Evolutionary conservation across 2,113 vertebrate genomes (phyloP).

Genomic region (Cisticola juncidis): DNA sequence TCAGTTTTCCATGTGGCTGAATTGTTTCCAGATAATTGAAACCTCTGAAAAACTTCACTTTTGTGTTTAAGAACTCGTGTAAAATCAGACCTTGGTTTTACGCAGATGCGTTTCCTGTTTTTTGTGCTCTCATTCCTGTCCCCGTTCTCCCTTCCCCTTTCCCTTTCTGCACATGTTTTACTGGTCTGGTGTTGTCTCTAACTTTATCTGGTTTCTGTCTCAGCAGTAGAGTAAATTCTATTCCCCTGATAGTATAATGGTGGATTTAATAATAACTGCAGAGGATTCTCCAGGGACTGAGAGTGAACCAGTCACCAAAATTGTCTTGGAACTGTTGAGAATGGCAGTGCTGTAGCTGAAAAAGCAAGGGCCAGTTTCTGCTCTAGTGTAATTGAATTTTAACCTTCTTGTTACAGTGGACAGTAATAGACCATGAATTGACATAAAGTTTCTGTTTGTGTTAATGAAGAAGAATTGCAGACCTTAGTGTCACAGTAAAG

Average conservation of each 20-base stretch:
- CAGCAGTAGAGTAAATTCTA: constrained; percentile 65
- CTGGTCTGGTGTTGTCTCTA: constrained; percentile 61
- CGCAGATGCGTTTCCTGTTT: constrained; percentile 35
- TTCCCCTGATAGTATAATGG: constrained; percentile 46
- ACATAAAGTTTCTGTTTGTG: constrained; percentile 1
- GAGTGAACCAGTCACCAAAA: constrained; percentile 58
- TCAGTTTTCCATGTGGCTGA: background rate
- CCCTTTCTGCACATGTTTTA: constrained; percentile 49
- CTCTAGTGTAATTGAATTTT: constrained; percentile 24
- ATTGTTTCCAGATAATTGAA: background rate
- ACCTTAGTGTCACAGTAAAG: constrained; percentile 2
- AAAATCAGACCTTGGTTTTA: constrained; percentile 31
- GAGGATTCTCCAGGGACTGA: constrained; percentile 62
- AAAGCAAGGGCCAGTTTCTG: constrained; percentile 37
- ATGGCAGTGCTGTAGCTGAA: constrained; percentile 34
- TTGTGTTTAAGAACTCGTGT: background rate
- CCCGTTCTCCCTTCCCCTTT: constrained; percentile 29
- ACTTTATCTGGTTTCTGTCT: constrained; percentile 61
- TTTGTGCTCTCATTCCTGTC: constrained; percentile 28
- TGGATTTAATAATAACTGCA: constrained; percentile 46
- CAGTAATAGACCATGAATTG: constrained; percentile 3
- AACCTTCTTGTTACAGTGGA: constrained; percentile 32
- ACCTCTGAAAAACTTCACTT: background rate
- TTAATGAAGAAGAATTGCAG: constrained; percentile 15
- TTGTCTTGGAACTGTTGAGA: constrained; percentile 57